Base-by-base conservation (phyloP, 2,797 vertebrate species). In the Buphagus erythrorhynchus region DNA sequence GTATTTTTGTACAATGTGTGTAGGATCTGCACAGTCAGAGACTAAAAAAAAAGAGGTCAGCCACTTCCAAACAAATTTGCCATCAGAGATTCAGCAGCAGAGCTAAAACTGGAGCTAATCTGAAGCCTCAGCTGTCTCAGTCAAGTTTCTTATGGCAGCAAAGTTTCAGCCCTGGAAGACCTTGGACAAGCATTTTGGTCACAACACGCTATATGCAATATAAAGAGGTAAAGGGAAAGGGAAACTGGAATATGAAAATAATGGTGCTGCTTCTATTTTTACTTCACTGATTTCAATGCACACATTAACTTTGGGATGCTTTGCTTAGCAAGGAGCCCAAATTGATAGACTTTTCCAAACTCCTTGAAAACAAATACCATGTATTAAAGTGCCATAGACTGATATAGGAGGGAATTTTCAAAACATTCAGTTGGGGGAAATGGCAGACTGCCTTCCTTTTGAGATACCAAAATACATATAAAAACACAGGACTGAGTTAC, bases 311-410 rank as follows among this genome's bases (percentile, higher is more conserved):
- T 72, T 2, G 0, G 18, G 49, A 46, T 25, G 25, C 10, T 57
- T 40, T 35, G 28, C 7, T 75, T 57, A 58, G 26, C 14, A 69
- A 58, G 43, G 35, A 84, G 29, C 28, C n/a, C 17, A 62, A 38
- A 59, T 0, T 46, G 24, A 65, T 25, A 77, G 49, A 10, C 19
- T 65, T 22, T 13, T 46, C n/a, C 48, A 59, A 69, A 59, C 13
- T 52, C 31, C 61, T 80, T 51, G 40, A 71, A 61, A 45, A 51
- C 5, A 51, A 81, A 85, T 42, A n/a, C 10, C n/a, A 2, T 15
- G 11, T 36, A 88, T 48, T 69, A 54, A 84, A 78, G 25, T 0
- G 0, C 5, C 16, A 28, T 5, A 61, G 19, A n/a, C 4, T 14
- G 28, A 68, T 18, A 10, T 2, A 20, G 40, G 48, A 80, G 22